These are phyloP conservation scores for Allolobophora icterica DNA, from an alignment of 2,888 invertebrate species.

Conservation along the genomic window DNA sequence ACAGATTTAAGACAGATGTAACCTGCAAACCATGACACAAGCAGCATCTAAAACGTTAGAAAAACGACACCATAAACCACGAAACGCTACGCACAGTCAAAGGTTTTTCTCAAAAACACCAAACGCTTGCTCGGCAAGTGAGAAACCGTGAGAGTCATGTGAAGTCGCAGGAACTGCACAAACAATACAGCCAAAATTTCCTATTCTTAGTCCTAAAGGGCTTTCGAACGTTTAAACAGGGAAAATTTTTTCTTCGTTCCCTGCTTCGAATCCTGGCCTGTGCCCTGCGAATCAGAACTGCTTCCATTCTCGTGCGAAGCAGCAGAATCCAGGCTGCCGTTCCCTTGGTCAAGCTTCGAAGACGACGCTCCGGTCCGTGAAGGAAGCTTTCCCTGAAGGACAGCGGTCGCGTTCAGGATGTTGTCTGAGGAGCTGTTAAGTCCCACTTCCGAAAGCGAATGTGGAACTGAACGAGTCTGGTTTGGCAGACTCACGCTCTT, in stretches of 20 bases:
- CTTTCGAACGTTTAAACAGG: conserved; percentile 3
- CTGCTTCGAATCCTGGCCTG: neutral
- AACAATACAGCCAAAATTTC: neutral
- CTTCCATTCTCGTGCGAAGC: neutral
- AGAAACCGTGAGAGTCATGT: neutral
- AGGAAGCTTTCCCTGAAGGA: neutral
- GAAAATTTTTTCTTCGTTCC: neutral
- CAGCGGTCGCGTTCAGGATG: neutral
- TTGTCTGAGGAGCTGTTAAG: neutral
- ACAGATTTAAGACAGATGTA: neutral
- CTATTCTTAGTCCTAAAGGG: neutral
- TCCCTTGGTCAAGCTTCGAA: neutral
- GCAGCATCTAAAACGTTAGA: neutral
- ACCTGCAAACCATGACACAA: neutral
- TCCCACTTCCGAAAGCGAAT: neutral
- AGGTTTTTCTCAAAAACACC: neutral
- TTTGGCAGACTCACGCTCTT: neutral
- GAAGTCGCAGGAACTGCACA: neutral
- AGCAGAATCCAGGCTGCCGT: neutral
- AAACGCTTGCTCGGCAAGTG: neutral
- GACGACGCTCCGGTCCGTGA: neutral
- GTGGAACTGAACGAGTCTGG: neutral
- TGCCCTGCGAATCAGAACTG: neutral
- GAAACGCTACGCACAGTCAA: neutral
- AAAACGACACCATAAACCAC: neutral